These are phyloP conservation scores for Chiloscyllium punctatum DNA, from an alignment of 2,797 vertebrate species.

Conservation along the genomic window DNA sequence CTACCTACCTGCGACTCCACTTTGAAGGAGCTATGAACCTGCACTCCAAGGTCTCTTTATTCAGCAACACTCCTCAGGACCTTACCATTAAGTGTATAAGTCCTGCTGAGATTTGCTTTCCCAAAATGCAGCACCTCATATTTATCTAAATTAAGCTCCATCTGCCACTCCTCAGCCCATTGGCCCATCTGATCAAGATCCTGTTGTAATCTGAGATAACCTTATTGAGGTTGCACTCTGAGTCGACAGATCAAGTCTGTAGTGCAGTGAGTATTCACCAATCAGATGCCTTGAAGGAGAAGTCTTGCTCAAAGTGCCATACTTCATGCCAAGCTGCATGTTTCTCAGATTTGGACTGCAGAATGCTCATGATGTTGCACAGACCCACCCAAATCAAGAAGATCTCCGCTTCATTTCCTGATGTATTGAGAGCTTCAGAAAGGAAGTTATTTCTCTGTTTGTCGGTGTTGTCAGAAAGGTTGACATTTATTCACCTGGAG, in stretches of 20 bases:
- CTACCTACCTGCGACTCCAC: too few relatives aligned
- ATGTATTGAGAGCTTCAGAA: neutral
- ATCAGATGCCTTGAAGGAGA: neutral
- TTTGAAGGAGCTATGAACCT: too few relatives aligned
- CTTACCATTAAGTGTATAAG: too few relatives aligned
- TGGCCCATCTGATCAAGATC: too few relatives aligned
- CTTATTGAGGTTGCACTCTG: neutral
- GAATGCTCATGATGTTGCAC: neutral
- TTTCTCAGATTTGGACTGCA: neutral
- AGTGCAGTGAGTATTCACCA: neutral
- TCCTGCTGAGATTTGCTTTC: too few relatives aligned
- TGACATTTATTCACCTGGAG: neutral
- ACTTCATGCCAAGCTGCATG: neutral
- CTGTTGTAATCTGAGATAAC: too few relatives aligned
- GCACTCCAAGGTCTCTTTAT: too few relatives aligned
- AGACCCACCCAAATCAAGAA: neutral
- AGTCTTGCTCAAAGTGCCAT: neutral
- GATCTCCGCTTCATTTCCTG: neutral
- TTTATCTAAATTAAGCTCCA: too few relatives aligned
- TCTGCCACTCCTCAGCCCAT: too few relatives aligned
- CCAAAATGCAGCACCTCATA: too few relatives aligned
- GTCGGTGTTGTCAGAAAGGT: neutral
- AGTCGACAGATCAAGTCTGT: neutral
- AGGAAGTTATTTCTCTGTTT: neutral
- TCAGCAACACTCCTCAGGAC: too few relatives aligned